These are phyloP conservation scores for Dryomyza anilis DNA, from an alignment of 2,888 invertebrate species.

Conservation along the genomic window DNA sequence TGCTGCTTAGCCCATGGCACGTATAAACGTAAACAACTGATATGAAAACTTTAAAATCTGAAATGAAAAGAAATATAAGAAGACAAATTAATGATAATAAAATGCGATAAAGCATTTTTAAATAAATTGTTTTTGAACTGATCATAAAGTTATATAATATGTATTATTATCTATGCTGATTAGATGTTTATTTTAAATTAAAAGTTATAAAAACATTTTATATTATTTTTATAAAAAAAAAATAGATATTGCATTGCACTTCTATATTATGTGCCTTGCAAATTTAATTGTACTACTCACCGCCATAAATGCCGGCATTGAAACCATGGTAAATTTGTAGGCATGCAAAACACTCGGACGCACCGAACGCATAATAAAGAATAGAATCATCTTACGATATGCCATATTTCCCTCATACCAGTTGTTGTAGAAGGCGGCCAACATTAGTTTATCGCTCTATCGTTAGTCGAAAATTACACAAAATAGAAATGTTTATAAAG, in stretches of 20 bases:
- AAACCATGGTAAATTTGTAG: slow-evolving; percentile 48
- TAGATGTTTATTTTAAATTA: background rate
- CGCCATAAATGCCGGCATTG: slow-evolving; percentile 50
- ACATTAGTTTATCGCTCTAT: slow-evolving; percentile 44
- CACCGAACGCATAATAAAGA: slow-evolving; percentile 48
- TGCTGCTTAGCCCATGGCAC: slow-evolving; percentile 33
- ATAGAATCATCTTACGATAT: slow-evolving; percentile 48
- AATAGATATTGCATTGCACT: background rate
- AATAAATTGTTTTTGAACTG: background rate
- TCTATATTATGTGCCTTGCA: background rate
- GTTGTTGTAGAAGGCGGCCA: slow-evolving; percentile 51
- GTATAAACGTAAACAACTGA: slow-evolving; percentile 49
- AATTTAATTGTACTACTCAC: slow-evolving; percentile 38
- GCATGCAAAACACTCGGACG: slow-evolving; percentile 42
- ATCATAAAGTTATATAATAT: background rate
- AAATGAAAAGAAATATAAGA: slow-evolving; percentile 16
- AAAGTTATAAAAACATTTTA: too few species aligned
- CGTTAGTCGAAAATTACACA: background rate
- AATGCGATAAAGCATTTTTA: background rate
- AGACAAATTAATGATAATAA: slow-evolving; percentile 9
- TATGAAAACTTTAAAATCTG: slow-evolving; percentile 50
- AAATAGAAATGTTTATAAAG: background rate
- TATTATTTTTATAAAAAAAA: background rate
- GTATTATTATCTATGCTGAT: too few species aligned
- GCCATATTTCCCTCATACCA: slow-evolving; percentile 52